Conservation (phyloP, 2,888 invertebrate genomes). For the Lasioglossum villosulum region DNA sequence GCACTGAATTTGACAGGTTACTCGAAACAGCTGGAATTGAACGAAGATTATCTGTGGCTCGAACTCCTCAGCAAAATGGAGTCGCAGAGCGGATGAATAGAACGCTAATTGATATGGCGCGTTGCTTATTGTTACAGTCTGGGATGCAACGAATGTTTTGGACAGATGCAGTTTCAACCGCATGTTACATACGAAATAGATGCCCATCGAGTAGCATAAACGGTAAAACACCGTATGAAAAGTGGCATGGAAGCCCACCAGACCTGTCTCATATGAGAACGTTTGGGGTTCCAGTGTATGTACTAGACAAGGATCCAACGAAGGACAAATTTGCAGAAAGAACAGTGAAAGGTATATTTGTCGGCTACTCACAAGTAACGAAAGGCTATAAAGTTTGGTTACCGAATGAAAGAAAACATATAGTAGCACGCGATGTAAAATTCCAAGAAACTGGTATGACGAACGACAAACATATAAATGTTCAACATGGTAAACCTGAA, state of each 20-base stretch:
- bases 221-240: no score
- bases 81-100: no score
- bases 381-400: neutral
- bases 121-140: no score
- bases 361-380: neutral
- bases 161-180: no score
- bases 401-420: neutral
- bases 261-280: neutral
- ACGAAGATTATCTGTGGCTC: no score
- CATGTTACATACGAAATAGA: no score
- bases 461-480: neutral
- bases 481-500: neutral
- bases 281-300: neutral
- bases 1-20: no score
- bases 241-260: neutral
- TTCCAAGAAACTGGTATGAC: neutral
- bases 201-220: no score
- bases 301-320: neutral
- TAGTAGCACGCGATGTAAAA: neutral
- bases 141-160: no score
- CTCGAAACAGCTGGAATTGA: no score
- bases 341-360: neutral
- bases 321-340: neutral
- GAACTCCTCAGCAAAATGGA: no score
- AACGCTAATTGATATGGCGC: no score